Conservation (phyloP, 2,888 invertebrate species). For the Apotomis betuletana region DNA sequence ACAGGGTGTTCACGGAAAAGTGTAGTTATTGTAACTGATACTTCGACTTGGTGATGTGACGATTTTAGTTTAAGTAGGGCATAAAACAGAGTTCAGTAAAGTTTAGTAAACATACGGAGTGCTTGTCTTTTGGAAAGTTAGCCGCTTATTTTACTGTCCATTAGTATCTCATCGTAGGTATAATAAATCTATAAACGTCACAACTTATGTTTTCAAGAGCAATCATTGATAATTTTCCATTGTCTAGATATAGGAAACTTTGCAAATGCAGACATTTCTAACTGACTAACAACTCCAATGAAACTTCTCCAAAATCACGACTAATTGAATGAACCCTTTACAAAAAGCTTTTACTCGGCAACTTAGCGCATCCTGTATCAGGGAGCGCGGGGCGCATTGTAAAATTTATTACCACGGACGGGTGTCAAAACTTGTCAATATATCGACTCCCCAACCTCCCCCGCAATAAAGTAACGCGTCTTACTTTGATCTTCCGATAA, state of each 20-base stretch:
- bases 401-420: slow-evolving; percentile 60
- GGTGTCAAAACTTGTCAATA: slow-evolving; percentile 48
- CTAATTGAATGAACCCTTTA: slow-evolving; percentile 40
- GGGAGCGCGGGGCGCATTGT: slow-evolving; percentile 47
- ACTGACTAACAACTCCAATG: slow-evolving; percentile 13
- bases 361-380: slow-evolving; percentile 44
- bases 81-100: neutral
- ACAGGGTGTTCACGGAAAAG: slow-evolving; percentile 51
- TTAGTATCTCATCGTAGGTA: no score
- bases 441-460: slow-evolving; percentile 42
- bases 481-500: slow-evolving; percentile 41
- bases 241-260: slow-evolving; percentile 5
- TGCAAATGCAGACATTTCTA: slow-evolving; percentile 6
- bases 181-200: no score
- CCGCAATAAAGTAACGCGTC: slow-evolving; percentile 40
- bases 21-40: slow-evolving; percentile 31
- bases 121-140: no score
- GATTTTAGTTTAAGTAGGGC: neutral
- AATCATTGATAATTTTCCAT: neutral
- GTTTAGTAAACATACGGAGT: no score
- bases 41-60: slow-evolving; percentile 7
- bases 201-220: no score
- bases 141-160: no score
- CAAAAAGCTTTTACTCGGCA: slow-evolving; percentile 40
- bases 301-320: slow-evolving; percentile 23